Evolutionary conservation across 2,888 invertebrate species (phyloP).

Genomic region (Pyrgus malvae): DNA sequence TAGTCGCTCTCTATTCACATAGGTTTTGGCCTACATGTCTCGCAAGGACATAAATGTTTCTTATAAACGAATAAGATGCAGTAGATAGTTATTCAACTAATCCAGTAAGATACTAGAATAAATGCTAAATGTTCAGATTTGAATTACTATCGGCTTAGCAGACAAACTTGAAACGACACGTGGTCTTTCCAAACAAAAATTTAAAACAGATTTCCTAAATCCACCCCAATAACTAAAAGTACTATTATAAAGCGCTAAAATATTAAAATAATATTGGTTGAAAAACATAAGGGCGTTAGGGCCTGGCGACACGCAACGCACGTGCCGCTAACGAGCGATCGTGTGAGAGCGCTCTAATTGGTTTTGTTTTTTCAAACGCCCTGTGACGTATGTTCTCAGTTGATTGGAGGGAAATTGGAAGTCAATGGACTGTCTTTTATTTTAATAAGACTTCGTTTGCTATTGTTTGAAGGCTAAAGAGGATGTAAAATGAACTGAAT

Average conservation of each 20-base stretch:
- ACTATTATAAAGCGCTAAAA: slow-evolving; percentile 29
- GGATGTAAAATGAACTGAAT: too few species aligned
- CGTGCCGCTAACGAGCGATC: slow-evolving; percentile 38
- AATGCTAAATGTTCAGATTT: too few species aligned
- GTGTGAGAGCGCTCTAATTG: slow-evolving; percentile 33
- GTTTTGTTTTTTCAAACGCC: slow-evolving; percentile 33
- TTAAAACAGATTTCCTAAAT: neutral
- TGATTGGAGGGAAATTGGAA: slow-evolving; percentile 20
- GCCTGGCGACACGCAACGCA: slow-evolving; percentile 22
- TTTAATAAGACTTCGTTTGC: too few species aligned
- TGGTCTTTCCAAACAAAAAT: neutral
- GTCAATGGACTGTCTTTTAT: slow-evolving; percentile 2
- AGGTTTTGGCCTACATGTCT: too few species aligned
- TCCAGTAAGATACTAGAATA: too few species aligned
- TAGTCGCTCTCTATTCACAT: too few species aligned
- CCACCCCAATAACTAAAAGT: slow-evolving; percentile 18
- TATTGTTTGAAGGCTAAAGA: too few species aligned
- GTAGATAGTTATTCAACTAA: too few species aligned
- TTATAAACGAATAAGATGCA: too few species aligned
- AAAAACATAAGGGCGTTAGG: slow-evolving; percentile 7
- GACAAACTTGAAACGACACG: neutral
- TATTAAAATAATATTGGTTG: slow-evolving; percentile 25
- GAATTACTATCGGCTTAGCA: too few species aligned
- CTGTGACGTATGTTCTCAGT: slow-evolving; percentile 23
- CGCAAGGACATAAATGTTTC: too few species aligned